A percentile compares a stretch with the other conserved stretches of the same genome.
Conservation (phyloP, 2,113 vertebrate genomes). For the Blennius ocellaris region DNA sequence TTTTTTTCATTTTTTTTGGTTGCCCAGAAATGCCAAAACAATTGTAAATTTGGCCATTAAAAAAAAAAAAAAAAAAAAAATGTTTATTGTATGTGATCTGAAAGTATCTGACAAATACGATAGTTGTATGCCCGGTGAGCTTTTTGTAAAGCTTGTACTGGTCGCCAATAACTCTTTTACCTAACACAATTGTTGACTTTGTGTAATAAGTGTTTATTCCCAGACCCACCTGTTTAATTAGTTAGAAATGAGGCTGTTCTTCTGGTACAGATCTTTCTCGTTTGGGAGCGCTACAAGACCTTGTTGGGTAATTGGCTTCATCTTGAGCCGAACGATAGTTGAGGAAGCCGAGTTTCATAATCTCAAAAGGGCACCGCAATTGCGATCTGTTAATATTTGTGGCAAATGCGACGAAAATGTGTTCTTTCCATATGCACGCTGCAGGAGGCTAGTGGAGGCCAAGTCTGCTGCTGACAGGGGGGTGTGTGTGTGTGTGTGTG, state of each 20-base stretch:
- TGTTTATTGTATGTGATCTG: no score
- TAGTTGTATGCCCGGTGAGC: no score
- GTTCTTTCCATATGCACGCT: constrained; percentile 27
- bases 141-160: no score
- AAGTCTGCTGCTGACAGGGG: constrained; percentile 4
- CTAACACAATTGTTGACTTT: no score
- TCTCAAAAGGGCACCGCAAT: neutral
- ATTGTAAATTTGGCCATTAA: no score
- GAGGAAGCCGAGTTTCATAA: neutral
- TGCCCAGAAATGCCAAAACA: no score
- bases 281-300: neutral
- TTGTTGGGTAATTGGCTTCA: neutral
- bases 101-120: no score
- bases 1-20: no score
- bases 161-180: no score
- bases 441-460: constrained; percentile 38
- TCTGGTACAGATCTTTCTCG: neutral
- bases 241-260: neutral
- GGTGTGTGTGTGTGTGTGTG: neutral
- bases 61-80: no score
- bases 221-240: neutral
- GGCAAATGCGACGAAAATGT: constrained; percentile 17
- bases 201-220: neutral
- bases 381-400: constrained; percentile 23
- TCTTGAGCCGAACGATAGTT: neutral